A percentile compares a stretch with the other conserved stretches of the same genome.
phyloP scores from a whole-genome alignment of 2,113 vertebrate species.

The Perca flavescens region DNA sequence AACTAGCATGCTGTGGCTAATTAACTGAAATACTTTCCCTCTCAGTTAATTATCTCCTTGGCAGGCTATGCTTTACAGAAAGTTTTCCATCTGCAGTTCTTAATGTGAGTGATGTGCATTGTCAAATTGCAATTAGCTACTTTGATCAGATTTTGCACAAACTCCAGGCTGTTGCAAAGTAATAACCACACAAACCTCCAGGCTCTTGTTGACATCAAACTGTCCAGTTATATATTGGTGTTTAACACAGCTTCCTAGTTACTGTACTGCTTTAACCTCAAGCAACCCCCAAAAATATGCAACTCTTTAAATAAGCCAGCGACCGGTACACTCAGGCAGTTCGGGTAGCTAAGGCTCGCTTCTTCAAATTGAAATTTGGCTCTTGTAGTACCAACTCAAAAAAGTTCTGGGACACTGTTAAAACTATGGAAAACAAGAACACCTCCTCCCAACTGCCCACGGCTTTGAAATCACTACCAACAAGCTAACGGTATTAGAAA shows the following conservation, averaged over 20 bases:
- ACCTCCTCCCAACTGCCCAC: no score
- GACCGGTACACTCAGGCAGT: no score
- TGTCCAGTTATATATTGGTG: not conserved
- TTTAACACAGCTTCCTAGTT: not conserved
- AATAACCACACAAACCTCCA: not conserved
- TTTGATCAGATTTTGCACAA: not conserved
- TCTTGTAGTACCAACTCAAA: no score
- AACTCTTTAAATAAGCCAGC: no score
- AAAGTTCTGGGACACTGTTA: no score
- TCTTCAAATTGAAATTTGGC: no score
- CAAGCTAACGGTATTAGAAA: no score
- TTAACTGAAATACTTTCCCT: slow-evolving; percentile 27
- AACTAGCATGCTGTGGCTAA: slow-evolving; percentile 31
- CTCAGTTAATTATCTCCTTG: slow-evolving; percentile 11
- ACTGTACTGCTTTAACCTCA: no score
- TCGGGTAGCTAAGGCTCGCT: no score
- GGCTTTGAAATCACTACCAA: no score
- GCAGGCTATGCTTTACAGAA: slow-evolving; percentile 8
- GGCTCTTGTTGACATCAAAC: not conserved
- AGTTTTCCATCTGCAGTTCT: slow-evolving; percentile 1
- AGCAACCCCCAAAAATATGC: no score
- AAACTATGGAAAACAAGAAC: no score
- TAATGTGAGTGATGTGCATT: not conserved
- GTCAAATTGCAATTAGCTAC: slow-evolving; percentile 6
- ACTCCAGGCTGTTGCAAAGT: not conserved